A percentile compares a stretch with the other conserved stretches of the same genome.
Conservation (phyloP, 2,113 vertebrate genomes). For the Xiphias gladius region DNA sequence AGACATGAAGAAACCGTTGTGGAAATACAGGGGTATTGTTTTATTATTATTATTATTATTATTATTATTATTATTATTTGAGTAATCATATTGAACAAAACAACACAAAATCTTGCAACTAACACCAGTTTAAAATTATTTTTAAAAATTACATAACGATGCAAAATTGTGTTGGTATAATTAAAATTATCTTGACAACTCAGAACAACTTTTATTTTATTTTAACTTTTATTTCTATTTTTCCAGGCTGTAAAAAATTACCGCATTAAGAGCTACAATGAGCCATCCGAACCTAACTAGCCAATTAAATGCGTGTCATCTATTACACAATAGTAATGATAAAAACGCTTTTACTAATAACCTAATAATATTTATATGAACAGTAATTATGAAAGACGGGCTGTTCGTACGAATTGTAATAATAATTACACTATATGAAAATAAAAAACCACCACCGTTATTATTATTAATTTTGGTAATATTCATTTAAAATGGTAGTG, state of each 20-base stretch:
- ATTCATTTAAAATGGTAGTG: background rate
- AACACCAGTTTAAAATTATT: background rate
- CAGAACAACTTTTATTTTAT: too few species aligned
- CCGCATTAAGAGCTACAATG: background rate
- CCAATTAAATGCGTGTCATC: slow-evolving; percentile 6
- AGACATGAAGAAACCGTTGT: background rate
- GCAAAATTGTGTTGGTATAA: background rate
- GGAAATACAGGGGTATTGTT: background rate
- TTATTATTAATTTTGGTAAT: background rate
- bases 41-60: background rate
- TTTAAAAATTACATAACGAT: background rate
- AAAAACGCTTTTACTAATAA: background rate
- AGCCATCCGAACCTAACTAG: background rate
- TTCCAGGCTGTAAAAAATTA: background rate
- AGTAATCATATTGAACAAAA: background rate
- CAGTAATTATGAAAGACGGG: background rate
- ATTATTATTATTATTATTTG: too few species aligned
- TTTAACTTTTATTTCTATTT: too few species aligned
- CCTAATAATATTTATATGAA: background rate
- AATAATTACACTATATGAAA: background rate
- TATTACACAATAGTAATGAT: background rate
- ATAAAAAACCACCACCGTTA: background rate
- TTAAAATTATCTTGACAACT: background rate
- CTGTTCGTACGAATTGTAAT: background rate
- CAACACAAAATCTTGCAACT: background rate